Evolutionary conservation across 2,797 vertebrate genomes (phyloP).

Genomic region (Gymnoscopelus microlampas): DNA sequence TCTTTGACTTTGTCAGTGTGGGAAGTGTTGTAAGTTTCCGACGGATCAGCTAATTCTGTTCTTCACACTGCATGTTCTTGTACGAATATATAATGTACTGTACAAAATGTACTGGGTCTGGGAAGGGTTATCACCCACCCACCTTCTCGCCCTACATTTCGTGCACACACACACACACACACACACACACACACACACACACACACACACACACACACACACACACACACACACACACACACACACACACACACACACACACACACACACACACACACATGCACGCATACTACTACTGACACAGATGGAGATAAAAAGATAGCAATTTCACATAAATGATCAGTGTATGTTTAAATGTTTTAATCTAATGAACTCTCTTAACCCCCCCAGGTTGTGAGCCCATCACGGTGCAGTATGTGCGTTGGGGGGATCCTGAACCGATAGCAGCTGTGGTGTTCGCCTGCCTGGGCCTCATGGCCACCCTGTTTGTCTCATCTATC

Average conservation of each 20-base stretch:
- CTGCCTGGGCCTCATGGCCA: slow-evolving; percentile 94
- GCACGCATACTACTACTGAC: background rate
- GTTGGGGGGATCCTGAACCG: slow-evolving; percentile 96
- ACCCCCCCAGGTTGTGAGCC: slow-evolving; percentile 87
- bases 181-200: too few species aligned
- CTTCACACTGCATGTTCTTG: background rate
- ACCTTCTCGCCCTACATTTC: background rate
- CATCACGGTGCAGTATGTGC: slow-evolving; percentile 95
- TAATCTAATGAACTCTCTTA: background rate
- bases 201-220: too few species aligned
- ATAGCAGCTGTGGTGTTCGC: slow-evolving; percentile 97
- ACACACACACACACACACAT: background rate
- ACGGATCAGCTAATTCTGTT: slow-evolving; percentile 6
- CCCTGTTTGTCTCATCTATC: slow-evolving; percentile 93
- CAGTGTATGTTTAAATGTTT: background rate
- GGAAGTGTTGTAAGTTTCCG: background rate
- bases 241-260: background rate
- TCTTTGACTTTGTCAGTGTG: background rate
- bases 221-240: too few species aligned
- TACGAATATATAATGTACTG: background rate
- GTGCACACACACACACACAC: background rate
- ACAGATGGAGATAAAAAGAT: background rate
- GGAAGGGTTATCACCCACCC: background rate
- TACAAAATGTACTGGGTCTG: too few species aligned
- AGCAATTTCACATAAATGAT: background rate